Percentiles rank a stretch among this genome's conserved stretches.
Evolutionary conservation across 2,797 vertebrate genomes (phyloP).

Genomic region (Psittacula echo): DNA sequence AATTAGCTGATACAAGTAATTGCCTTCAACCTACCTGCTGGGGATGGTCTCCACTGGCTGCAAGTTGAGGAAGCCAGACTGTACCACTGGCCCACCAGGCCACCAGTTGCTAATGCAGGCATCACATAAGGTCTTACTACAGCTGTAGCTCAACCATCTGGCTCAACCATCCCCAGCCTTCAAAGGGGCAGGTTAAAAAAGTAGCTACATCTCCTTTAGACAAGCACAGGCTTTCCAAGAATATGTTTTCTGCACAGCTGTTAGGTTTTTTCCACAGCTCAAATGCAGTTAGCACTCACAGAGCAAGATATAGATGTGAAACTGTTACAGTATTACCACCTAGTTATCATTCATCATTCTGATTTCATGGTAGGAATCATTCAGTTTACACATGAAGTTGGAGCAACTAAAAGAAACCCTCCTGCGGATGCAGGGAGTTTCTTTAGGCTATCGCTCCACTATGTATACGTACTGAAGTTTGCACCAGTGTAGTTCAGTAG

Average conservation of each 20-base stretch:
- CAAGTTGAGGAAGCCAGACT: not conserved
- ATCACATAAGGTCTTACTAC: not conserved
- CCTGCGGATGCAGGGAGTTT: not conserved
- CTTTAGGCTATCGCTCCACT: not conserved
- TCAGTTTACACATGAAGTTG: not conserved
- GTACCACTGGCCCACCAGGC: not conserved
- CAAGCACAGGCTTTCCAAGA: not conserved
- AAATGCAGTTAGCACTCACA: not conserved
- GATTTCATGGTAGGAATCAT: not conserved
- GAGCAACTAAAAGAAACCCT: not conserved
- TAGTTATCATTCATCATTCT: not conserved
- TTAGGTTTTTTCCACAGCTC: not conserved
- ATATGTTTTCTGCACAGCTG: not conserved
- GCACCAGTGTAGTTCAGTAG: not conserved
- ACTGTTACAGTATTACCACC: not conserved
- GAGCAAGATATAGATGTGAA: not conserved
- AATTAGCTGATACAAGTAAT: not conserved
- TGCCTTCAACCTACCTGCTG: not conserved
- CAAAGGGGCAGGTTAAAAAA: not conserved
- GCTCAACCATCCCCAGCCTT: not conserved
- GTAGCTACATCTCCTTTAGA: not conserved
- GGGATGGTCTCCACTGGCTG: not conserved
- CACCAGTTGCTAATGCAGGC: accelerated
- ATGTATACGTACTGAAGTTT: accelerated
- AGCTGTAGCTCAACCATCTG: not conserved